Evolutionary conservation across 2,888 invertebrate genomes (phyloP).

Genomic region (Orthonychiurus folsomi): DNA sequence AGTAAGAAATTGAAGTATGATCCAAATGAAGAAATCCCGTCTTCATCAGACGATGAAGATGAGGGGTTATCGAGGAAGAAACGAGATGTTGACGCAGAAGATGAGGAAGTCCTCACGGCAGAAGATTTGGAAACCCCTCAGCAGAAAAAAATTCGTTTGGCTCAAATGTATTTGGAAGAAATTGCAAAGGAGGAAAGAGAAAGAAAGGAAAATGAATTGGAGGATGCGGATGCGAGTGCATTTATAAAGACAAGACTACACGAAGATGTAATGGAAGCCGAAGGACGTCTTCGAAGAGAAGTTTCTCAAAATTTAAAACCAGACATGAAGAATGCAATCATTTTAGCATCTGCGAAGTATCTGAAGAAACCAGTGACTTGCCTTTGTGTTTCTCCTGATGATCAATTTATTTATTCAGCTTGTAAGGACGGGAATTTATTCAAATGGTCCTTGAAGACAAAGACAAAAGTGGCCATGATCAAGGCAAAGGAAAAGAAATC

Average conservation of each 20-base stretch:
- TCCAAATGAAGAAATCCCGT: slow-evolving; percentile 28
- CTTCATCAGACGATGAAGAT: slow-evolving; percentile 23
- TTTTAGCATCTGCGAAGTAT: slow-evolving; percentile 60
- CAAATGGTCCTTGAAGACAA: slow-evolving; percentile 54
- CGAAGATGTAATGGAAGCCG: slow-evolving; percentile 76
- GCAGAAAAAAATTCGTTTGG: slow-evolving; percentile 78
- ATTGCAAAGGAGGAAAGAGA: slow-evolving; percentile 66
- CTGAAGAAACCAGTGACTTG: slow-evolving; percentile 62
- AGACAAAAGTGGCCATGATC: slow-evolving; percentile 50
- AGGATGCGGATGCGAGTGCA: slow-evolving; percentile 50
- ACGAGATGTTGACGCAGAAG: slow-evolving; percentile 46
- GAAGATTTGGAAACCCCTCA: slow-evolving; percentile 63
- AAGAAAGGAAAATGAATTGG: slow-evolving; percentile 56
- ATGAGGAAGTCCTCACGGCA: slow-evolving; percentile 41
- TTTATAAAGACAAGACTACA: slow-evolving; percentile 66
- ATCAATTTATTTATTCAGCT: slow-evolving; percentile 64
- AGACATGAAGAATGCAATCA: slow-evolving; percentile 44
- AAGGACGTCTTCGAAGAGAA: slow-evolving; percentile 65
- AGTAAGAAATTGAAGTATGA: slow-evolving; percentile 22
- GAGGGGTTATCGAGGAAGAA: slow-evolving; percentile 46
- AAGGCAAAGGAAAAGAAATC: slow-evolving; percentile 36
- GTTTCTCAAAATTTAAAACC: slow-evolving; percentile 57
- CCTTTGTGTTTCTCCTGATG: slow-evolving; percentile 65
- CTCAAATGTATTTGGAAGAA: slow-evolving; percentile 80
- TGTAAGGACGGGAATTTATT: slow-evolving; percentile 81